Conservation (phyloP, 92 coral and sea anemone species). For the Anthopleura xanthogrammica region DNA sequence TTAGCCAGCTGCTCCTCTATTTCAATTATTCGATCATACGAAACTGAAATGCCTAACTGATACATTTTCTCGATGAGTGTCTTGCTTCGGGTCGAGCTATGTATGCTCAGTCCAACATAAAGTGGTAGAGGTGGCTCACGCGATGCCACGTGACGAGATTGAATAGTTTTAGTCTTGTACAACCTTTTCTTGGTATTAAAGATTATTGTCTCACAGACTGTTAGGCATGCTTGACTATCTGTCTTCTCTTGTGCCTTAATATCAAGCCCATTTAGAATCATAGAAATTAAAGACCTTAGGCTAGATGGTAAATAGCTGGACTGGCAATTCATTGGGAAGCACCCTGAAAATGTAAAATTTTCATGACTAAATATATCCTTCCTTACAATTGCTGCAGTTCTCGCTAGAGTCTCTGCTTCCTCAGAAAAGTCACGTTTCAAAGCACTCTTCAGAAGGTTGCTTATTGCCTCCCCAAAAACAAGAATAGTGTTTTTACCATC, state of each 20-base stretch:
- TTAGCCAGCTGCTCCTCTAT: conserved; percentile 38
- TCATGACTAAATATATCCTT: conserved; percentile 32
- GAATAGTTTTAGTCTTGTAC: conserved; percentile 5
- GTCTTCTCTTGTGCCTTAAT: conserved; percentile 19
- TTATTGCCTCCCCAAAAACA: neutral
- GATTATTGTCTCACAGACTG: conserved; percentile 34
- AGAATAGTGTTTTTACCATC: neutral
- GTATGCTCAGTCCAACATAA: too few relatives aligned
- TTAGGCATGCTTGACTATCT: conserved; percentile 29
- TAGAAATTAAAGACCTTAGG: conserved; percentile 38
- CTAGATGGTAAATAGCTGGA: too few relatives aligned
- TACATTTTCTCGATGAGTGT: too few relatives aligned
- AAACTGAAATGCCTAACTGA: too few relatives aligned
- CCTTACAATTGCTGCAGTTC: conserved; percentile 31
- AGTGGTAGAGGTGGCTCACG: conserved; percentile 55
- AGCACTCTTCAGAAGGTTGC: neutral
- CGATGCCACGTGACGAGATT: conserved; percentile 20
- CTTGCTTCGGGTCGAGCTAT: too few relatives aligned
- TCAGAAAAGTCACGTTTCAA: conserved; percentile 35
- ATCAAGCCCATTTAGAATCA: conserved; percentile 58
- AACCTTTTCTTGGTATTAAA: conserved; percentile 43
- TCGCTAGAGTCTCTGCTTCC: conserved; percentile 26
- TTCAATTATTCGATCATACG: conserved; percentile 54
- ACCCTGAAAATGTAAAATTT: conserved; percentile 35
- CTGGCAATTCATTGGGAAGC: conserved; percentile 31